phyloP scores from a whole-genome alignment of 2,797 vertebrate genomes.

The Dicrostonyx torquatus region DNA sequence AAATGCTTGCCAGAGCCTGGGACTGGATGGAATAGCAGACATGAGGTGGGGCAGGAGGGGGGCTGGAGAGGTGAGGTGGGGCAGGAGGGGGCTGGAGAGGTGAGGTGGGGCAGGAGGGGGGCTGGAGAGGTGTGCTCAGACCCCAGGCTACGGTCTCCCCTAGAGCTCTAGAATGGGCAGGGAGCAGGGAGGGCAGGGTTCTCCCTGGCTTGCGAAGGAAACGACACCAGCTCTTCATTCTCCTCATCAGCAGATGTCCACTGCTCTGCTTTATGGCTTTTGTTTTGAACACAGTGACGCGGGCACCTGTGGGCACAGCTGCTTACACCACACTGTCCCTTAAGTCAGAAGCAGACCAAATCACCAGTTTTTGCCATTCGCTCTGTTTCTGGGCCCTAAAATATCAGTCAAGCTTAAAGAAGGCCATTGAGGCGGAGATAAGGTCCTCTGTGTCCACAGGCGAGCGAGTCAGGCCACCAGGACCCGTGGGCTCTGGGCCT shows the following conservation, averaged over 20 bases:
- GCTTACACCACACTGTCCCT: not conserved
- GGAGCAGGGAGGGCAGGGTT: not conserved
- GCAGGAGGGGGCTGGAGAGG: not conserved
- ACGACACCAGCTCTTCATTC: not conserved
- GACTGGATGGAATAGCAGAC: not conserved
- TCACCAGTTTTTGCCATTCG: not conserved
- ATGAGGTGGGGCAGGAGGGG: not conserved
- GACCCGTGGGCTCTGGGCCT: slow-evolving; percentile 68
- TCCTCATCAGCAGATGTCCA: not conserved
- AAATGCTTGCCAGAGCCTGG: not conserved
- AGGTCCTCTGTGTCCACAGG: slow-evolving; percentile 47
- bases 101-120: not conserved
- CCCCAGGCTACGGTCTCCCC: not conserved
- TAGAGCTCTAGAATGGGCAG: not conserved
- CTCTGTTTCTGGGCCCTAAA: not conserved
- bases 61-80: not conserved
- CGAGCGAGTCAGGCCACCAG: slow-evolving; percentile 70
- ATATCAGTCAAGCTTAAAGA: not conserved
- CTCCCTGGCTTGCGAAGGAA: not conserved
- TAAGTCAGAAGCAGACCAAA: not conserved
- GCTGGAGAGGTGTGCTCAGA: not conserved
- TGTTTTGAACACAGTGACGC: not conserved
- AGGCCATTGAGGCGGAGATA: slow-evolving; percentile 14
- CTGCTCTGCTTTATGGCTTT: not conserved
- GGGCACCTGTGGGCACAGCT: not conserved